Evolutionary conservation across 2,888 invertebrate species (phyloP), one percentile per base, ranked within the genome.

Genomic region (Apamea crenata): DNA sequence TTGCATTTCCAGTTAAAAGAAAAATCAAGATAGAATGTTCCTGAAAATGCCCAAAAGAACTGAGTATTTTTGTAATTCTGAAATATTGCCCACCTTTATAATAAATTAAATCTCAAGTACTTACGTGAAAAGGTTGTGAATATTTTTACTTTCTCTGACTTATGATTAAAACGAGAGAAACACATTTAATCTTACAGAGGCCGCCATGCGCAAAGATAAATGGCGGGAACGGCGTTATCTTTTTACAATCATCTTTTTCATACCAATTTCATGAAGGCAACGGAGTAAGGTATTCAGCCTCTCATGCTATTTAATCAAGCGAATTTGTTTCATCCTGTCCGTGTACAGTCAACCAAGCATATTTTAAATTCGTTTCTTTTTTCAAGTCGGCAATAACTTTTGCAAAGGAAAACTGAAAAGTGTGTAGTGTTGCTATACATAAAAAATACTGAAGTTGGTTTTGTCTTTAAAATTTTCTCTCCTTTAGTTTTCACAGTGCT

Each of bases 241-340:
- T 88, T 87, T 87, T 85, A 84, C 86, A 86, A 87, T 86, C 81
- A 89, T 91, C 92, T 91, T 91, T 91, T 89, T 90, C 91, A 89
- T 87, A 85, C 87, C 79, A 78, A 91, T 90, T 90, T 89, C 86
- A 85, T 80, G 83, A 87, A 90, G 87, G 89, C 90, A 90, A 88
- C 83, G 89, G 80, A 86, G 87, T 88, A 83, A 83, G 82, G 83
- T 89, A 91, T 87, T 88, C 87, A 88, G 82, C 86, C 86, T 89
- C 88, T 88, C 85, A 82, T 80, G 88, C 80, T 91, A 89, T 93
- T 93, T 92, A 92, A 93, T 93, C 92, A 91, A 90, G 85, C 87
- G 83, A 90, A 91, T 90, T 90, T 87, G 87, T 89, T 88, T 84
- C 78, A 74, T 32, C 67, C 29, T 50, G 65, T 65, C 73, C 74